These are phyloP conservation scores for Aphaenogaster rudis DNA, from an alignment of 1,140 invertebrate species.

Conservation along the genomic window DNA sequence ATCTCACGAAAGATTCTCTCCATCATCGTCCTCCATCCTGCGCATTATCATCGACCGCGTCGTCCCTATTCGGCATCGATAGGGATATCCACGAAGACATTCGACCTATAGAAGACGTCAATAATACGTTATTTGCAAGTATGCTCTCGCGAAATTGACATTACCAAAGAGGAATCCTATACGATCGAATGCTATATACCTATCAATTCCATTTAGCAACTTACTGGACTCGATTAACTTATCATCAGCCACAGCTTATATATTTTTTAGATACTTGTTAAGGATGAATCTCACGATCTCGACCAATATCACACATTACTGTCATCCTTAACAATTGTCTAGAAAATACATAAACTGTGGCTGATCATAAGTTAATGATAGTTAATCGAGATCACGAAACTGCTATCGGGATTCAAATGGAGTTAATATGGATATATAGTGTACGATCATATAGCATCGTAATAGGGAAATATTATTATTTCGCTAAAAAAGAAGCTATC, in stretches of 20 bases:
- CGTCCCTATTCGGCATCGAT: conserved; percentile 12
- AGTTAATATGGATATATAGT: too few species aligned
- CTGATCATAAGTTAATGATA: too few species aligned
- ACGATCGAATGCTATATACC: neutral
- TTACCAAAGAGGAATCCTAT: conserved; percentile 8
- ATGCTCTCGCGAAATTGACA: neutral
- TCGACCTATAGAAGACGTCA: neutral
- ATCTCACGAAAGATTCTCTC: conserved; percentile 31
- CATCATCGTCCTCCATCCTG: conserved; percentile 16
- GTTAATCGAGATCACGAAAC: too few species aligned
- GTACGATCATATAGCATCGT: too few species aligned
- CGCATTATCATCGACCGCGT: conserved; percentile 9
- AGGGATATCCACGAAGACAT: conserved; percentile 15
- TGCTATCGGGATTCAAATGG: too few species aligned
- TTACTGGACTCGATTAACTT: neutral
- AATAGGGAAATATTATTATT: neutral
- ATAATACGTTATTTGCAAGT: neutral
- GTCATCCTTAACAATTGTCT: too few species aligned
- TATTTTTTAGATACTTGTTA: neutral
- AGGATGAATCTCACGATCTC: neutral
- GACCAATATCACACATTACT: too few species aligned
- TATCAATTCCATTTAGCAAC: neutral
- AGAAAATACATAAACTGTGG: too few species aligned
- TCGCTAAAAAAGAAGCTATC: neutral
- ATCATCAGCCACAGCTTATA: neutral